Base-by-base conservation (phyloP, 2,797 vertebrate genomes). In the Microctenopoma steveboyesi region DNA sequence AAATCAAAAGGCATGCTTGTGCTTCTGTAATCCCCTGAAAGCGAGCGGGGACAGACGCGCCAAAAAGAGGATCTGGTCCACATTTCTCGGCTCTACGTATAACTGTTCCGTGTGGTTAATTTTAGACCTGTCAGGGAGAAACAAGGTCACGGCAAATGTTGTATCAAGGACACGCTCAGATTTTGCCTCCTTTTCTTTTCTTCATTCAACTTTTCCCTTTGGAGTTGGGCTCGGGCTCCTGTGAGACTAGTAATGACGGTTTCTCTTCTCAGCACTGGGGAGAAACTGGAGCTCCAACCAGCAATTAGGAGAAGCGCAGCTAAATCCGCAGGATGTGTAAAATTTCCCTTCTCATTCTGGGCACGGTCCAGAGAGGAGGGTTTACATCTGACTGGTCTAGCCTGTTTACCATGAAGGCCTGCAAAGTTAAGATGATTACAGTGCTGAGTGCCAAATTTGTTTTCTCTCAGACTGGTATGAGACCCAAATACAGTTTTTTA, bases 71-170 rank as follows among this genome's bases (percentile, higher is more conserved):
- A 93, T 89, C 90, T 92, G 92, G 85, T 91, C 88, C 85, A 90
- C 91, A 89, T 92, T 87, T 89, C 84, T 82, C 70, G 49, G 72
- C 90, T 92, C 92, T 87, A 85, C 67, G 87, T 89, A 88, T 88
- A 90, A 91, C 87, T 79, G 88, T 92, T 91, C 83, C 64, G 69
- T 79, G 69, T 13, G 81, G 88, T 91, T 94, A 91, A 93, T 90
- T 93, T 92, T 92, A 92, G 89, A 89, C 75, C 83, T 88, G 89
- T 81, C 86, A 91, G 86, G 86, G 72, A 88, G 91, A 46, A 92
- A 92, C 90, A 92, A 92, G 93, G 92, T 93, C 94, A 90, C 84
- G 61, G 87, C 88, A 91, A 89, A 91, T 89, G 87, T 81, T 89
- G 89, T 91, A 94, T 93, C 71, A 86, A 90, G 93, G 92, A 92